Percentiles rank a stretch among this genome's conserved stretches.
Conservation (phyloP, 2,888 invertebrate species). For the Drosophila prolongata region DNA sequence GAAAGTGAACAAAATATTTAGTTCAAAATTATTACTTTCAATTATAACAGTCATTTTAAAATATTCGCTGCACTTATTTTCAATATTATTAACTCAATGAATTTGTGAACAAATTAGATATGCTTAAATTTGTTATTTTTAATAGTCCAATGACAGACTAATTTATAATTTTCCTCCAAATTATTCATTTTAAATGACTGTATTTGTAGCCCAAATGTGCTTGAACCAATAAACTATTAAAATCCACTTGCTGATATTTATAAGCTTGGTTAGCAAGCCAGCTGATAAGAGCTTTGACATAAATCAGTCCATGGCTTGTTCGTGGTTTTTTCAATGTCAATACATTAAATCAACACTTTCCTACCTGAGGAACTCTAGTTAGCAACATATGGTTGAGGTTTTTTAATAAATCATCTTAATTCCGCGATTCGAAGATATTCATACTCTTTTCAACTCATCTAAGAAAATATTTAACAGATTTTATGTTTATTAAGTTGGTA, state of each 20-base stretch:
- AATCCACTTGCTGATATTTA: constrained; percentile 10
- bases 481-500: too few species aligned
- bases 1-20: too few species aligned
- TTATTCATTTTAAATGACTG: background rate
- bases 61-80: too few species aligned
- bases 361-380: background rate
- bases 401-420: background rate
- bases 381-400: background rate
- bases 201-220: background rate
- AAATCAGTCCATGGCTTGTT: constrained; percentile 11
- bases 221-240: constrained; percentile 8
- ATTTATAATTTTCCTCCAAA: background rate
- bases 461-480: too few species aligned
- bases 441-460: background rate
- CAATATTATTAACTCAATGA: too few species aligned
- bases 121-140: too few species aligned
- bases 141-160: too few species aligned
- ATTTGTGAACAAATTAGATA: too few species aligned
- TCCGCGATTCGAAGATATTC: background rate
- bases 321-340: constrained; percentile 25
- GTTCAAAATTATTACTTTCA: too few species aligned
- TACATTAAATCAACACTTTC: constrained; percentile 9
- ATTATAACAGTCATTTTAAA: too few species aligned
- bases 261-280: constrained; percentile 1
- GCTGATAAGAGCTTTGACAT: constrained; percentile 15